Evolutionary conservation across 1,140 invertebrate species (phyloP).

Genomic region (Drosophila albomicans): DNA sequence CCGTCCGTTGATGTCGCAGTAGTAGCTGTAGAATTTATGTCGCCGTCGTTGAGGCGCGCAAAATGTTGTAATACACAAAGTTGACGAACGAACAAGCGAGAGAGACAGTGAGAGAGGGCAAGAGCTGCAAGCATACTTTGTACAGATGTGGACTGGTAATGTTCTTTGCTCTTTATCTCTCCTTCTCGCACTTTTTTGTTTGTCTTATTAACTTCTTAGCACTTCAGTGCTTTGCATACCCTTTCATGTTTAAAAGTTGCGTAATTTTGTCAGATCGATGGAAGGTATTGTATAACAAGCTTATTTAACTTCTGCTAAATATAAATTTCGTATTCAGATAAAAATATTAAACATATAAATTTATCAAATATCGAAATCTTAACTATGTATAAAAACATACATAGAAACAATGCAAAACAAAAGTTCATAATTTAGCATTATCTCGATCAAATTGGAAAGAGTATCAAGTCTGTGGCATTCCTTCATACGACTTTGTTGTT

Average conservation of each 20-base stretch:
- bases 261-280: not conserved
- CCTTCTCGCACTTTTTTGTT: not conserved
- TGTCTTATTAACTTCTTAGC: slow-evolving; percentile 15
- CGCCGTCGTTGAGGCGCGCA: slow-evolving; percentile 52
- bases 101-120: slow-evolving; percentile 7
- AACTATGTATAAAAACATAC: too few relatives aligned
- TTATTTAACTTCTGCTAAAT: not conserved
- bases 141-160: slow-evolving; percentile 16
- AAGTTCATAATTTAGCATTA: not conserved
- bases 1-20: slow-evolving; percentile 40
- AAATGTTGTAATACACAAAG: slow-evolving; percentile 68
- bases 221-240: not conserved
- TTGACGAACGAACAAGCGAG: slow-evolving; percentile 27
- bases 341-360: not conserved
- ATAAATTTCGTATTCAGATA: not conserved
- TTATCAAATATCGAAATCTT: not conserved
- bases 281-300: not conserved
- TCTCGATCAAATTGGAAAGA: slow-evolving; percentile 8
- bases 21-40: slow-evolving; percentile 76
- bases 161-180: slow-evolving; percentile 24
- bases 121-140: not conserved
- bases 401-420: not conserved
- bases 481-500: not conserved
- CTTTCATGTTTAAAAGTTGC: slow-evolving; percentile 4
- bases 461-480: slow-evolving; percentile 13